A percentile compares a stretch with the other conserved stretches of the same genome.
These are phyloP conservation scores for Potorous gilbertii DNA, from an alignment of 2,797 vertebrate genomes.

Conservation along the genomic window DNA sequence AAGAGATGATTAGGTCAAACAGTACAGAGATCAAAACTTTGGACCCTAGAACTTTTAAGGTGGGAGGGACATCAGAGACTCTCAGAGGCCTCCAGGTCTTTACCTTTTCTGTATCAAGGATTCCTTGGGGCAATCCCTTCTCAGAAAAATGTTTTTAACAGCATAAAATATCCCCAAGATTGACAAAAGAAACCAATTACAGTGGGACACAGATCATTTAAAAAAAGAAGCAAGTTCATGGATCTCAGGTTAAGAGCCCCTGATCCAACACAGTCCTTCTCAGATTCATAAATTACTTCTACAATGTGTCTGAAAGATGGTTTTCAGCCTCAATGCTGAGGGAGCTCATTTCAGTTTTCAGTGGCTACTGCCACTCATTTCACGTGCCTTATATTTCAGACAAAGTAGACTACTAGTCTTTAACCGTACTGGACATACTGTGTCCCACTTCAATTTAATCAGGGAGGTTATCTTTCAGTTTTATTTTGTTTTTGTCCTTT, in stretches of 20 bases:
- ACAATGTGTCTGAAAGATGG: not conserved
- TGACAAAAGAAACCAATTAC: not conserved
- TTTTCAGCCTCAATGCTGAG: not conserved
- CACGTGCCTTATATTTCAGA: not conserved
- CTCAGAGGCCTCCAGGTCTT: not conserved
- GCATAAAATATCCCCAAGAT: not conserved
- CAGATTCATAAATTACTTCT: not conserved
- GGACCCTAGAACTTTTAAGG: not conserved
- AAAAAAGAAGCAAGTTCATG: not conserved
- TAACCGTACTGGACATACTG: not conserved
- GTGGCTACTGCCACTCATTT: not conserved
- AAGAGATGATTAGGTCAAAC: not conserved
- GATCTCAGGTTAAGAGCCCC: not conserved
- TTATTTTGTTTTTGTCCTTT: not conserved
- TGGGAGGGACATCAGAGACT: not conserved
- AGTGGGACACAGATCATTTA: not conserved
- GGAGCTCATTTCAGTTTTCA: not conserved
- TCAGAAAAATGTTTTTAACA: not conserved
- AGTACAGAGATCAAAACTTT: not conserved
- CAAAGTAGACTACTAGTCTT: not conserved
- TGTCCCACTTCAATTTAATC: not conserved
- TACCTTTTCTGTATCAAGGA: not conserved
- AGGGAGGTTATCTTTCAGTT: not conserved
- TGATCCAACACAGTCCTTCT: not conserved
- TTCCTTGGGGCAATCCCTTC: not conserved